These are phyloP conservation scores for Lepus europaeus DNA, from an alignment of 2,113 vertebrate genomes.

Conservation along the genomic window DNA sequence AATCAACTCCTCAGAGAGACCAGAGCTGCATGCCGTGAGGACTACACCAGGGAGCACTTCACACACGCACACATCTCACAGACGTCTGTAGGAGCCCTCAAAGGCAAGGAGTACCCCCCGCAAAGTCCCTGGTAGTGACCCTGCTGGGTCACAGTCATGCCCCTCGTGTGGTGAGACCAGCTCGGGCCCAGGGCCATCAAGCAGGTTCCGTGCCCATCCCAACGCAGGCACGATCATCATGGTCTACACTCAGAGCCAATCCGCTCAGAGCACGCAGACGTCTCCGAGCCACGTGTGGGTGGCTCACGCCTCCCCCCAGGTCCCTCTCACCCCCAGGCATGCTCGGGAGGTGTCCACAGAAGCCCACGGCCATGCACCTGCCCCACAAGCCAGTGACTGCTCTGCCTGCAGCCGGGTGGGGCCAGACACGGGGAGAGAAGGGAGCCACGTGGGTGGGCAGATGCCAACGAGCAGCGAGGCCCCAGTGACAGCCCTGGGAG, in stretches of 20 bases:
- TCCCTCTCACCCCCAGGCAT: not conserved
- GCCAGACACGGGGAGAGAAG: conserved; percentile 70
- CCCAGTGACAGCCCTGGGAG: not conserved
- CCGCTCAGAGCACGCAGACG: fast-evolving
- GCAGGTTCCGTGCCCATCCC: fast-evolving
- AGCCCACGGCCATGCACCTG: not conserved
- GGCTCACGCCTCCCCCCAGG: not conserved
- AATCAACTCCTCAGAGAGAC: not conserved
- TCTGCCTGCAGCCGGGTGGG: not conserved
- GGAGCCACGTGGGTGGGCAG: conserved; percentile 45
- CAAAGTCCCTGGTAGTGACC: not conserved
- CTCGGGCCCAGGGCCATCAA: too few species aligned
- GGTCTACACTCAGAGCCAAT: fast-evolving
- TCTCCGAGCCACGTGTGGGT: not conserved
- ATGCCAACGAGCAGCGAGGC: not conserved
- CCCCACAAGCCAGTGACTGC: not conserved
- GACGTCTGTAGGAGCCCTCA: not conserved
- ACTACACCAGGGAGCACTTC: fast-evolving
- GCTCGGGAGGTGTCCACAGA: not conserved
- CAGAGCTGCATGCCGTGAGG: fast-evolving
- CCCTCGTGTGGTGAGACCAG: too few species aligned
- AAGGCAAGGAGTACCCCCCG: not conserved
- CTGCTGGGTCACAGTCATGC: not conserved
- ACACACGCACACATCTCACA: too few species aligned
- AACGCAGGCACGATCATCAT: fast-evolving